Conservation (phyloP, 2,113 vertebrate species). For the Oncorhynchus clarkii region DNA sequence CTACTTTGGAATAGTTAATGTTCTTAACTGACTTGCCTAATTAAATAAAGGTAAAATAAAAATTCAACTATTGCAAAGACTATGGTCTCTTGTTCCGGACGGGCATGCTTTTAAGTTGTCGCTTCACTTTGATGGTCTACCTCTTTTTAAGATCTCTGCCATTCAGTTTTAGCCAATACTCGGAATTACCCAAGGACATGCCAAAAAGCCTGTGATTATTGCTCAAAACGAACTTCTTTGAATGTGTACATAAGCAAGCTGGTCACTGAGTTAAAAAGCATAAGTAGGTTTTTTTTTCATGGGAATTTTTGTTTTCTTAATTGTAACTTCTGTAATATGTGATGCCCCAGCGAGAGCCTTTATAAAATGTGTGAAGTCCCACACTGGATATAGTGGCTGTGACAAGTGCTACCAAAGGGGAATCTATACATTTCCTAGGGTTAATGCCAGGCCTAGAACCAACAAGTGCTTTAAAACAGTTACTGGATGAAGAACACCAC, state of each 20-base stretch:
- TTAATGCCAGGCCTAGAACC: too few relatives aligned
- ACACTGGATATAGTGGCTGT: slow-evolving; percentile 19
- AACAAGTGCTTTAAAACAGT: slow-evolving; percentile 2
- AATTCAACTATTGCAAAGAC: neutral
- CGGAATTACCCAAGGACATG: neutral
- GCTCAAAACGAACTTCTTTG: neutral
- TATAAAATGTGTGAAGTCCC: slow-evolving; percentile 1
- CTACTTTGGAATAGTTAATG: too few relatives aligned
- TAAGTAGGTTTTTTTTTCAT: neutral
- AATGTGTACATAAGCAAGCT: neutral
- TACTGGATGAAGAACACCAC: slow-evolving; percentile 21
- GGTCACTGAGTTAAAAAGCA: neutral
- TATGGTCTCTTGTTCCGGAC: neutral
- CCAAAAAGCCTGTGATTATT: neutral
- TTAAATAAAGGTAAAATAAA: too few relatives aligned
- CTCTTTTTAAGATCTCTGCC: neutral
- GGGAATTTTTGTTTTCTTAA: neutral
- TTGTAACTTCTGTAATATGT: neutral
- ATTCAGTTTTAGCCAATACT: slow-evolving; percentile 1
- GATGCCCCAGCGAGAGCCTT: slow-evolving; percentile 13
- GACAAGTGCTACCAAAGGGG: slow-evolving; percentile 5
- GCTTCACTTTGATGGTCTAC: neutral
- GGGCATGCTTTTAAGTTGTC: neutral
- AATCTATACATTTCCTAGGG: neutral
- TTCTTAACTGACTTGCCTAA: too few relatives aligned